These are phyloP conservation scores for Varecia variegata DNA, from an alignment of 2,797 vertebrate genomes.

Conservation along the genomic window DNA sequence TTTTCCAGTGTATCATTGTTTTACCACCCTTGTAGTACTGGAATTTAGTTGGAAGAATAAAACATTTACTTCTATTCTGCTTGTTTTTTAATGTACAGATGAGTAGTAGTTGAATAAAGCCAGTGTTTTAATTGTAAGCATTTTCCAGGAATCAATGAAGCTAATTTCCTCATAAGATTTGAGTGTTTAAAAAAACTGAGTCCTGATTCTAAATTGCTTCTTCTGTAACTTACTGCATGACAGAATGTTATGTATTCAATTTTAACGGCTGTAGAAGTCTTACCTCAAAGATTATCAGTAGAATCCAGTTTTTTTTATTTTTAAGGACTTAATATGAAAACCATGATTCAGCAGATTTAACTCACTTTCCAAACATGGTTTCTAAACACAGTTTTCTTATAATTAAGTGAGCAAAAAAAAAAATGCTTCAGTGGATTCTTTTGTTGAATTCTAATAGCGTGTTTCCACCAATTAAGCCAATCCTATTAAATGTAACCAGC, in stretches of 20 bases:
- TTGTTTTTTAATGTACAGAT: slow-evolving; percentile 84
- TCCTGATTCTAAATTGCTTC: slow-evolving; percentile 37
- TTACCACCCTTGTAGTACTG: slow-evolving; percentile 94
- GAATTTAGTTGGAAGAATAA: slow-evolving; percentile 96
- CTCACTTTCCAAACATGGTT: background rate
- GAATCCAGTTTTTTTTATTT: background rate
- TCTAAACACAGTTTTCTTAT: background rate
- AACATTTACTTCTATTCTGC: slow-evolving; percentile 91
- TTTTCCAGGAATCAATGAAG: slow-evolving; percentile 63
- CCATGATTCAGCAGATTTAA: background rate
- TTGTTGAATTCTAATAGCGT: background rate
- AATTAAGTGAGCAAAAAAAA: background rate
- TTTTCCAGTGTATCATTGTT: slow-evolving; percentile 89
- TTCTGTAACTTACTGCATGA: background rate
- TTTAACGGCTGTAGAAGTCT: slow-evolving; percentile 28
- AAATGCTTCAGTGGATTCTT: background rate
- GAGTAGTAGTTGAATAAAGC: slow-evolving; percentile 83
- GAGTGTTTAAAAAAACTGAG: slow-evolving; percentile 27
- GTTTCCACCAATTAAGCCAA: background rate
- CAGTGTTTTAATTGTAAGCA: slow-evolving; percentile 80
- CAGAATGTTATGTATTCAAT: background rate
- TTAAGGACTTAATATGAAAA: background rate
- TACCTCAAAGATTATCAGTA: background rate
- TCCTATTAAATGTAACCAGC: background rate
- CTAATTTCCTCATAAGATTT: slow-evolving; percentile 51